phyloP scores from a whole-genome alignment of 2,888 invertebrate species.

The Arrhopalites spinosus region DNA sequence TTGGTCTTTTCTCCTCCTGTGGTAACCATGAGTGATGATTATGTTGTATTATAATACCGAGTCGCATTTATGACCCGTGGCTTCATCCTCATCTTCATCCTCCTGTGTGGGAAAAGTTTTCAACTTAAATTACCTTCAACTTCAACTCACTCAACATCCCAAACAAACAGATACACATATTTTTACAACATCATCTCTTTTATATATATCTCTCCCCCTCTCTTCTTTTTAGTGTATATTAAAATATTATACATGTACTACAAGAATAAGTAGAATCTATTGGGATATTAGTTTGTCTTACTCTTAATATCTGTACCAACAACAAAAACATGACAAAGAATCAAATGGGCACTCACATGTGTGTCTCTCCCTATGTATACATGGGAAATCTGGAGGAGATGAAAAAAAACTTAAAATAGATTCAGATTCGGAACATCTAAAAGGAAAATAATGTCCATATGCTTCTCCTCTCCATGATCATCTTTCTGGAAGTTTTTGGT shows the following conservation, averaged over 20 bases:
- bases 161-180: no score
- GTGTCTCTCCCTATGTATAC: background rate
- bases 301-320: no score
- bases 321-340: no score
- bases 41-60: constrained; percentile 6
- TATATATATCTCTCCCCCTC: background rate
- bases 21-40: background rate
- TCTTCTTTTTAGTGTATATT: no score
- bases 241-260: no score
- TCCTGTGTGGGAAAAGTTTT: constrained; percentile 18
- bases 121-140: background rate
- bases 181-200: background rate
- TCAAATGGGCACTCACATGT: background rate
- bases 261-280: no score
- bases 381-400: no score
- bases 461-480: background rate
- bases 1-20: background rate
- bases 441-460: background rate
- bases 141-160: background rate
- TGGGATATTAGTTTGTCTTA: no score
- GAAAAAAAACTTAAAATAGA: background rate
- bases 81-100: background rate
- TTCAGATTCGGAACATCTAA: background rate
- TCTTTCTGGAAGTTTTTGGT: no score
- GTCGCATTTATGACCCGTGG: constrained; percentile 22